Evolutionary conservation across 1,140 invertebrate species (phyloP).

Genomic region (Plodia interpunctella): DNA sequence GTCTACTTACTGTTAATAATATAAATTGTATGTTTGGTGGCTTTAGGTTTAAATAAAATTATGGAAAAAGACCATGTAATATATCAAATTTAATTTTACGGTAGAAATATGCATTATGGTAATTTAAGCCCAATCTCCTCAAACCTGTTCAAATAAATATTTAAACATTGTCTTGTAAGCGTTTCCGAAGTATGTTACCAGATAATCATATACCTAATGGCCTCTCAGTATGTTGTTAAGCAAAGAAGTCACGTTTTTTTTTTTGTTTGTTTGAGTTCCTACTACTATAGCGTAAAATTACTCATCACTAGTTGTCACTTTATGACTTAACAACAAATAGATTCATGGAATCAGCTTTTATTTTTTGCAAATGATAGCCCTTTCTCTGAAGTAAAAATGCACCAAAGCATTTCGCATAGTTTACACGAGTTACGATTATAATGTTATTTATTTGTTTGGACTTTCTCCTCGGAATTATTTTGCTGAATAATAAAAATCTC

Average conservation of each 20-base stretch:
- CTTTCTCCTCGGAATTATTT: neutral
- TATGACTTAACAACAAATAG: neutral
- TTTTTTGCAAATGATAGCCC: neutral
- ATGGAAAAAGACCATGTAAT: too few relatives aligned
- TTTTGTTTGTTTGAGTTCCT: constrained; percentile 9
- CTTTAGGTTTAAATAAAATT: too few relatives aligned
- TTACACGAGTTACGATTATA: neutral
- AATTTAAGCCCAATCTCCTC: constrained; percentile 3
- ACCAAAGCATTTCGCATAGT: neutral
- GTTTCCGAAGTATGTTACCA: constrained; percentile 23
- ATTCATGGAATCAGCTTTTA: neutral
- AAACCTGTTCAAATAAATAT: constrained; percentile 25
- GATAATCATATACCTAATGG: constrained; percentile 25
- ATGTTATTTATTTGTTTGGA: neutral
- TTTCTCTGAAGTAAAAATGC: neutral
- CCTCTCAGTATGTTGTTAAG: constrained; percentile 19
- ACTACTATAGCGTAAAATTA: constrained; percentile 13
- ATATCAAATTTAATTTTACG: too few relatives aligned
- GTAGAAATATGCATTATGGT: neutral
- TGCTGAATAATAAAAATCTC: neutral
- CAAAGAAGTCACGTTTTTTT: constrained; percentile 15
- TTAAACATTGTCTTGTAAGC: constrained; percentile 17
- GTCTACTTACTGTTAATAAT: too few relatives aligned
- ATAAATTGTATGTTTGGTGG: too few relatives aligned
- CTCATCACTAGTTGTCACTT: neutral